phyloP scores from a whole-genome alignment of 2,113 vertebrate species.

The Leptobrachium leishanense region DNA sequence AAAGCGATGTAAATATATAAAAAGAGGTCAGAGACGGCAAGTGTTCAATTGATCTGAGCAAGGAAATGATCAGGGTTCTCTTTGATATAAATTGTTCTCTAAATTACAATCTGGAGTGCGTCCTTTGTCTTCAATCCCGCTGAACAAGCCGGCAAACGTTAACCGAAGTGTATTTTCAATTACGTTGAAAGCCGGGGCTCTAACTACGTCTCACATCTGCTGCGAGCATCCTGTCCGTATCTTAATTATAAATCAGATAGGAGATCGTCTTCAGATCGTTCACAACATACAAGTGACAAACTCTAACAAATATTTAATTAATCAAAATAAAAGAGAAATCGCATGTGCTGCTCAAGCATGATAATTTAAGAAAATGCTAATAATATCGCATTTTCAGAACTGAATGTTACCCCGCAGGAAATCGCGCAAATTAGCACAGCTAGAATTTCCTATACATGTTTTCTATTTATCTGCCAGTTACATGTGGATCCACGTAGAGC shows the following conservation, averaged over 20 bases:
- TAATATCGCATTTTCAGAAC: slow-evolving; percentile 31
- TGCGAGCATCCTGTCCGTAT: not conserved
- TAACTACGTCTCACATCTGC: not conserved
- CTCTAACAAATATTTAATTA: slow-evolving; percentile 9
- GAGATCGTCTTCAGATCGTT: not conserved
- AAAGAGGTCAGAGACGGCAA: too few species aligned
- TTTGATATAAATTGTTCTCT: too few species aligned
- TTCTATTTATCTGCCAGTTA: not conserved
- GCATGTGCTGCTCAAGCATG: slow-evolving; percentile 6
- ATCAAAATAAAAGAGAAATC: slow-evolving; percentile 26
- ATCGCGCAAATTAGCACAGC: slow-evolving; percentile 5
- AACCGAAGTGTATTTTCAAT: too few species aligned
- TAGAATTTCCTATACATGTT: slow-evolving; percentile 4
- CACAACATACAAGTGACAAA: slow-evolving; percentile 1
- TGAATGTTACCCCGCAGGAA: slow-evolving; percentile 17
- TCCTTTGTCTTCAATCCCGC: too few species aligned
- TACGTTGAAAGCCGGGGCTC: not conserved
- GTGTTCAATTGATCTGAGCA: too few species aligned
- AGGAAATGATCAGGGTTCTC: too few species aligned
- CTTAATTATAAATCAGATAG: not conserved
- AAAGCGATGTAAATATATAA: too few species aligned
- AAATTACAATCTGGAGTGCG: too few species aligned
- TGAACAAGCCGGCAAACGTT: too few species aligned
- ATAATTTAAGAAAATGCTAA: slow-evolving; percentile 26
- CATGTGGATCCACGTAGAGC: not conserved